phyloP scores from a whole-genome alignment of 2,797 vertebrate genomes.

The Schizopygopsis pylzovi region DNA sequence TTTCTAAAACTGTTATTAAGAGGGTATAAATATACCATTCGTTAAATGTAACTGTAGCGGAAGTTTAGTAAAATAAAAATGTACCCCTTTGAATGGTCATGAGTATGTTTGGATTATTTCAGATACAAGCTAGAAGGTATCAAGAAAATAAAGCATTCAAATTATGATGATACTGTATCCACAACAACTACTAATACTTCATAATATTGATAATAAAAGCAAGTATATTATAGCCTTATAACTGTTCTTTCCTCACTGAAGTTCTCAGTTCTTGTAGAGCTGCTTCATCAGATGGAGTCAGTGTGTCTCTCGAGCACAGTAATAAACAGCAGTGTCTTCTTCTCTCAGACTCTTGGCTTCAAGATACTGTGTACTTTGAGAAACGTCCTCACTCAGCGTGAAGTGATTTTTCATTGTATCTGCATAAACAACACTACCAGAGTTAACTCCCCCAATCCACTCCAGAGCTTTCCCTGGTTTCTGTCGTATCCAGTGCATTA shows the following conservation, averaged over 20 bases:
- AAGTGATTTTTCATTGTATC: slow-evolving; percentile 33
- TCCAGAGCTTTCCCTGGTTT: slow-evolving; percentile 46
- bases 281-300: not conserved
- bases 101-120: too few species aligned
- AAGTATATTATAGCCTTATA: not conserved
- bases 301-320: too few species aligned
- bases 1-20: not conserved
- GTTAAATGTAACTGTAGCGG: too few species aligned
- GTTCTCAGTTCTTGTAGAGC: not conserved
- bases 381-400: slow-evolving; percentile 5
- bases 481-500: slow-evolving; percentile 58
- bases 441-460: slow-evolving; percentile 36
- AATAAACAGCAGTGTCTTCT: not conserved
- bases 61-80: too few species aligned
- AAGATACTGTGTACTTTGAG: slow-evolving; percentile 48
- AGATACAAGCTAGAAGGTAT: too few species aligned
- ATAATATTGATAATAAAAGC: not conserved
- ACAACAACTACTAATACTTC: too few species aligned
- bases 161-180: too few species aligned
- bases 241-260: not conserved
- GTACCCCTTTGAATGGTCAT: too few species aligned
- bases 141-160: too few species aligned
- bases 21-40: too few species aligned
- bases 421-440: not conserved
- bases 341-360: slow-evolving; percentile 48